Evolutionary conservation across 2,888 invertebrate genomes (phyloP), one percentile per base, ranked within the genome.

Genomic region (Steinernema scapterisci): DNA sequence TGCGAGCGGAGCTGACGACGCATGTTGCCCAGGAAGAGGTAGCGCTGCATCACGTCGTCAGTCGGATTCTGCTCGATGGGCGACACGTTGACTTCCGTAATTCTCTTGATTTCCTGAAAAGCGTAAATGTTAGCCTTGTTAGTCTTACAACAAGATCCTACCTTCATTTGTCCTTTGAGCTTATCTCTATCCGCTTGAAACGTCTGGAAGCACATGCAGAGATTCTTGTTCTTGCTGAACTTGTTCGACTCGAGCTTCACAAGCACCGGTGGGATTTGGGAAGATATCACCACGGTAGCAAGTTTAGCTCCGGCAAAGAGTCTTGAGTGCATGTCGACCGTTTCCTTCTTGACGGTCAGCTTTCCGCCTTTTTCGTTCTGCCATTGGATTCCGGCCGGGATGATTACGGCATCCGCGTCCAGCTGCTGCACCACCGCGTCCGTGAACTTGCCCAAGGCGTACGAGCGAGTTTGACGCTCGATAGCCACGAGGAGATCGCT

Each of bases 401-500:
- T 25, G 1, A 63, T 27, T 2, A 63, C 63, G 13, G 63, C 63
- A 16, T 63, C 63, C 11, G 63, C 63, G 19, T 63, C 63, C 31
- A 63, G 16, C 25, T 63, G 63, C n/a, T 63, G 63, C 63, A 63
- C 11, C 7, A 63, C 63, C 3, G 63, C 63, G 27, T 63, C 63
- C 11, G 63, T 63, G 63, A 63, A 63, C n/a, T 63, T 63, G 5
- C 63, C 63, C 1, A 63, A 1, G 9, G 63, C 27, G 19, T 31
- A 63, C 1, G 5, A 27, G 9, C 63, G 63, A 2, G 63, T 63
- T 31, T 63, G 63, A 16, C 27, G 13, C 25, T 63, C 63, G 11
- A 63, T 13, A 31, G 63, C 9, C 25, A 31, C 31, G 31, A 27
- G 63, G 25, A 54, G 21, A 11, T 25, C 25, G 2, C 23, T 21